Conservation (phyloP, 2,888 invertebrate species). For the Protonemura montana region DNA sequence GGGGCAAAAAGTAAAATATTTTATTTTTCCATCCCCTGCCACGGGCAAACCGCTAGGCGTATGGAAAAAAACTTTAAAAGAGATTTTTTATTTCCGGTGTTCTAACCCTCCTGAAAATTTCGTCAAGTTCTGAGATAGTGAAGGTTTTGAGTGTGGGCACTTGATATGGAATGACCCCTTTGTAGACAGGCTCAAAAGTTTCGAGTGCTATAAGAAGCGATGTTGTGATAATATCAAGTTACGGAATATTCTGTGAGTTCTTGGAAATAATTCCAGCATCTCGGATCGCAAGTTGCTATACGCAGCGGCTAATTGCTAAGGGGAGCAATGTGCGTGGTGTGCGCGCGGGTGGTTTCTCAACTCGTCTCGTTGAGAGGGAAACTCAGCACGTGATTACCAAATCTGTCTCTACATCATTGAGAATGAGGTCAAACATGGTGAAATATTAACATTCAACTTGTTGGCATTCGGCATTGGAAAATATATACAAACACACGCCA, state of each 20-base stretch:
- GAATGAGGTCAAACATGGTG: slow-evolving; percentile 12
- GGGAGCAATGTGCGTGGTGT: not conserved
- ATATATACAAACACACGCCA: not conserved
- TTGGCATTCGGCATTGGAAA: not conserved
- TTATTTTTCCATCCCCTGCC: too few relatives aligned
- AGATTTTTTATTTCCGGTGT: too few relatives aligned
- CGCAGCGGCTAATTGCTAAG: not conserved
- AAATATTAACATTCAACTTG: slow-evolving; percentile 7
- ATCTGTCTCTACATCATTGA: slow-evolving; percentile 17
- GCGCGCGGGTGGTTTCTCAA: not conserved
- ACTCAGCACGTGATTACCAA: slow-evolving; percentile 2
- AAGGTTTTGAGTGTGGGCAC: too few relatives aligned
- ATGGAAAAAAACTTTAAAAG: too few relatives aligned
- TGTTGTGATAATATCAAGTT: not conserved
- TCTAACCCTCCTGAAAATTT: too few relatives aligned
- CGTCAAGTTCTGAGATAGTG: too few relatives aligned
- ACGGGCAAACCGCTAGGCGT: too few relatives aligned
- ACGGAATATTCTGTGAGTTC: not conserved
- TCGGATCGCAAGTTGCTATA: not conserved
- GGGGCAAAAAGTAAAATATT: too few relatives aligned
- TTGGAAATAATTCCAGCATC: not conserved
- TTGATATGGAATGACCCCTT: too few relatives aligned
- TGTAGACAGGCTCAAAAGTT: not conserved
- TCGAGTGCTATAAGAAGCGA: not conserved
- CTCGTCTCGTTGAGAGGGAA: not conserved